phyloP scores from a whole-genome alignment of 2,888 invertebrate species.

The Caenorhabditis wallacei region DNA sequence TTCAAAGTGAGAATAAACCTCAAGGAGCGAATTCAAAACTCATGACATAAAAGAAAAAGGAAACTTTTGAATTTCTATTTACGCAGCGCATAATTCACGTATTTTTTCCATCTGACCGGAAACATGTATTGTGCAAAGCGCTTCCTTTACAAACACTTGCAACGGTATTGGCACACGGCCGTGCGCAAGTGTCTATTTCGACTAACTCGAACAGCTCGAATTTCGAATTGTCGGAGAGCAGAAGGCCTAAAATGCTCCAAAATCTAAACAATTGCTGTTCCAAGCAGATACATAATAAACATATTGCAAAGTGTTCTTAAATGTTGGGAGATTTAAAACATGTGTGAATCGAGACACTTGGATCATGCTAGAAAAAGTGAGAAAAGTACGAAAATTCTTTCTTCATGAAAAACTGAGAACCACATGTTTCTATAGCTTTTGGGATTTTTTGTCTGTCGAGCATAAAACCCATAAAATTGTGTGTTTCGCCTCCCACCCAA shows the following conservation, averaged over 20 bases:
- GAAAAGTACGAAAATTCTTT: conserved; percentile 16
- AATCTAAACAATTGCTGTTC: conserved; percentile 27
- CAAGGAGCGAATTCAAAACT: background rate
- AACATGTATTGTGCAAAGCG: conserved; percentile 46
- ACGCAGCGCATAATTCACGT: conserved; percentile 47
- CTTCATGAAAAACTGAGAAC: conserved; percentile 52
- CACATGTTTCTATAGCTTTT: conserved; percentile 46
- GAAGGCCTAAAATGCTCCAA: background rate
- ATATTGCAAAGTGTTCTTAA: conserved; percentile 40
- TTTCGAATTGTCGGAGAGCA: conserved; percentile 24
- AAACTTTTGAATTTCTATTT: conserved; percentile 23
- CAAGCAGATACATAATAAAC: conserved; percentile 5
- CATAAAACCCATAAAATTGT: conserved; percentile 35
- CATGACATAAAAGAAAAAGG: background rate
- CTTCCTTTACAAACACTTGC: conserved; percentile 54
- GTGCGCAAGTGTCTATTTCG: conserved; percentile 48
- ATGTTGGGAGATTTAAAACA: conserved; percentile 36
- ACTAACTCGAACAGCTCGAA: conserved; percentile 45
- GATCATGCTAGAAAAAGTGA: conserved; percentile 35
- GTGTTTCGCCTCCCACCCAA: conserved; percentile 27
- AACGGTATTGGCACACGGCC: conserved; percentile 36
- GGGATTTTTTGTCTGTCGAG: conserved; percentile 6
- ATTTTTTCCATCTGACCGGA: conserved; percentile 55
- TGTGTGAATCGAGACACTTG: conserved; percentile 27
- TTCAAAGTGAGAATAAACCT: background rate